Conservation (phyloP, 2,888 invertebrate genomes). For the Rhopalosiphum nymphaeae region DNA sequence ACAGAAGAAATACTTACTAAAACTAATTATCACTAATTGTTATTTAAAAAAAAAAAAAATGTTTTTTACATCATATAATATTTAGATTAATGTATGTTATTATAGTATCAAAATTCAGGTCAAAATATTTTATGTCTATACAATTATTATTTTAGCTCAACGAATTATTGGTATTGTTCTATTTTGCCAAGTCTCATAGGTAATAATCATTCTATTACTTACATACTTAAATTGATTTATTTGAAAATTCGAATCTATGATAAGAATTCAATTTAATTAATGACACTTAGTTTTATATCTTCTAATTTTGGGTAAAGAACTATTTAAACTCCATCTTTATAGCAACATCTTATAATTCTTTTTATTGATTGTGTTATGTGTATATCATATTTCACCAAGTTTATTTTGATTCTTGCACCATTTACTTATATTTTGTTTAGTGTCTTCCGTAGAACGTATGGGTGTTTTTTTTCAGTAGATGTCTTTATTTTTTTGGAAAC, state of each 20-base stretch:
- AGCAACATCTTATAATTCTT: too few relatives aligned
- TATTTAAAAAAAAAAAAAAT: not conserved
- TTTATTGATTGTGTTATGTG: too few relatives aligned
- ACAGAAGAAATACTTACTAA: not conserved
- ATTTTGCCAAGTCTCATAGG: not conserved
- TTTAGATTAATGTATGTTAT: not conserved
- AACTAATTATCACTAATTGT: conserved; percentile 23
- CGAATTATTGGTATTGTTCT: not conserved
- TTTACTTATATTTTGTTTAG: too few relatives aligned
- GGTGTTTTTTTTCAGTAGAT: too few relatives aligned
- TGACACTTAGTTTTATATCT: too few relatives aligned
- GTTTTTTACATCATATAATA: not conserved
- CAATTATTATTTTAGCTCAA: not conserved
- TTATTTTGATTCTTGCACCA: too few relatives aligned
- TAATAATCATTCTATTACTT: not conserved
- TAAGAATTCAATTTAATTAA: too few relatives aligned
- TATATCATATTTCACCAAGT: too few relatives aligned
- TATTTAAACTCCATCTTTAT: too few relatives aligned
- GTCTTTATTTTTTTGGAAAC: too few relatives aligned
- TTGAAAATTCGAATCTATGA: not conserved
- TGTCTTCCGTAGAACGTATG: too few relatives aligned
- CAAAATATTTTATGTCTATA: not conserved
- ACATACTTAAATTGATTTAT: not conserved
- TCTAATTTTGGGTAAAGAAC: too few relatives aligned
- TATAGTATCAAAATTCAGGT: not conserved